Base-by-base conservation (phyloP, 2,888 invertebrate species). In the Hyalella azteca region DNA sequence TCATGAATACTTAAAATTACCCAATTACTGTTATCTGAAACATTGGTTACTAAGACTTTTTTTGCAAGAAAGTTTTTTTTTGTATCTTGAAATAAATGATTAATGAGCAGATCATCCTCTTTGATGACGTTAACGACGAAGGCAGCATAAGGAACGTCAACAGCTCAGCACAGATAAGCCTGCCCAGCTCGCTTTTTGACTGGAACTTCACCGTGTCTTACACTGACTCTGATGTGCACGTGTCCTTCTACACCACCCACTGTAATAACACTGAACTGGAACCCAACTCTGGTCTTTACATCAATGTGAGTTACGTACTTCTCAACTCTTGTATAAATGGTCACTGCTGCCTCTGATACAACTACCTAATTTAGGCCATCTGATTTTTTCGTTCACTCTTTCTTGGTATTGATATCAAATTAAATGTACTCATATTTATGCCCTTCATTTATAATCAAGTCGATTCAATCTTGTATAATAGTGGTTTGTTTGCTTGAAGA, bases 101-200 rank as follows among this genome's bases (percentile, higher is more conserved):
- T 13, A 36, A n/a, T n/a, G n/a, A n/a, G n/a, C 79, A 82, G 82
- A 45, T 82, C 50, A 76, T 82, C 41, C 80, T 82, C 15, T 82
- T 77, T 50, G 73, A 82, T 29, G 82, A 82, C 32, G n/a, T 36
- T 22, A 29, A 79, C 22, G 82, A 82, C 40, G 60, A 39, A 9
- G 82, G 80, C 26, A 76, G 41, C 26, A 36, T 82, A 9, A 49
- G 78, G 4, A 32, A 32, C 3, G 39, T 78, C 22, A 49, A 50
- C 60, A 80, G 78, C 15, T 39, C 73, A 13, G 40, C 78, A 4
- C 66, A 60, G 32, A 4, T 41, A 0, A 40, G 45, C n/a, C 22
- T 80, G 41, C 76, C 80, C 5, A 50, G 76, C 66, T 54, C 78
- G 19, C 45, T 78, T 19, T 82, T 82, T 66, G 32, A 36, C n/a